Evolutionary conservation across 2,888 invertebrate species (phyloP).

Genomic region (Drosophila prostipennis): DNA sequence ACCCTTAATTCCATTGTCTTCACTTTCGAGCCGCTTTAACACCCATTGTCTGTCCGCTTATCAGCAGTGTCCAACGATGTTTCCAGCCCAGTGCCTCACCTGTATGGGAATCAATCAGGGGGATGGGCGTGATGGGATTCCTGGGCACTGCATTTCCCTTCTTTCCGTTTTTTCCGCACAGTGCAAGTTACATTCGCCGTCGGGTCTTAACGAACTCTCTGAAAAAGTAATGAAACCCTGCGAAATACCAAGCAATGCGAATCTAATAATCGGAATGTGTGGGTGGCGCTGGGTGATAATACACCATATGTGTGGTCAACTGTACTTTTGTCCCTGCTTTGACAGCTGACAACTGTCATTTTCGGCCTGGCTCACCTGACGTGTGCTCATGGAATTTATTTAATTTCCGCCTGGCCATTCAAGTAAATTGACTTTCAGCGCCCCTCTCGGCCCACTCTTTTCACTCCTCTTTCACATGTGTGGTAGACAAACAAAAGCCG

Average conservation of each 20-base stretch:
- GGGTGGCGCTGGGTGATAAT: not conserved
- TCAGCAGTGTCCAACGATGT: slow-evolving; percentile 58
- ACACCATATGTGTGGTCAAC: slow-evolving; percentile 41
- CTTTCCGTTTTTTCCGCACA: not conserved
- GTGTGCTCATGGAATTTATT: slow-evolving; percentile 69
- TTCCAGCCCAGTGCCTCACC: slow-evolving; percentile 62
- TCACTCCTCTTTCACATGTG: not conserved
- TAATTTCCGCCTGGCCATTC: slow-evolving; percentile 67
- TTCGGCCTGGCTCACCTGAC: slow-evolving; percentile 54
- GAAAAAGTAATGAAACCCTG: slow-evolving; percentile 23
- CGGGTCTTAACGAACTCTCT: not conserved
- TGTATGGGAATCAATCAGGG: slow-evolving; percentile 63
- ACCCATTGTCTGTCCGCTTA: slow-evolving; percentile 59
- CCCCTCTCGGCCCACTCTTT: slow-evolving; percentile 6
- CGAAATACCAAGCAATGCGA: slow-evolving; percentile 6
- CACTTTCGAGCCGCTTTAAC: slow-evolving; percentile 40
- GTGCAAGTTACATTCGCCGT: not conserved
- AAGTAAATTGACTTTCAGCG: slow-evolving; percentile 54
- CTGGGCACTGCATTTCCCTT: slow-evolving; percentile 7
- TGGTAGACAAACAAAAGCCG: slow-evolving; percentile 38
- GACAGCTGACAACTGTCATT: slow-evolving; percentile 70
- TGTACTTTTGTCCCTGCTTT: slow-evolving; percentile 49
- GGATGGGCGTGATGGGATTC: slow-evolving; percentile 39
- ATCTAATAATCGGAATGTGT: slow-evolving; percentile 6
- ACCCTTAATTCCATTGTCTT: slow-evolving; percentile 41